Percentiles rank a stretch among this genome's conserved stretches.
phyloP scores from a whole-genome alignment of 2,888 invertebrate species.

The Neoscelio sp. region DNA sequence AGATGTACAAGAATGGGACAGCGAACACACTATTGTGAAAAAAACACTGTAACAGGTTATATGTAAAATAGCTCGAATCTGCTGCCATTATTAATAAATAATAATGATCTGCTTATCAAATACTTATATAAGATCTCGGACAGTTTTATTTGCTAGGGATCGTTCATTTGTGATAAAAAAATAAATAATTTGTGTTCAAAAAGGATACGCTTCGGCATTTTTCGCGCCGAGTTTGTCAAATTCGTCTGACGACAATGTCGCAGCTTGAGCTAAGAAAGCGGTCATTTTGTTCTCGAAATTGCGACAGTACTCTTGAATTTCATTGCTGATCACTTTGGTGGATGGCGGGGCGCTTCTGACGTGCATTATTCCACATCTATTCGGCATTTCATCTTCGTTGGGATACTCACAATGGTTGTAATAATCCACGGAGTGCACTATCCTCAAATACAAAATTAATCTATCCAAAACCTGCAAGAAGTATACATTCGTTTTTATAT shows the following conservation, averaged over 20 bases:
- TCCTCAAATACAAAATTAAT: constrained; percentile 95
- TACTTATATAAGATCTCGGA: no score
- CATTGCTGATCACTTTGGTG: constrained; percentile 90
- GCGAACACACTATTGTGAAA: no score
- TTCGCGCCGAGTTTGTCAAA: constrained; percentile 93
- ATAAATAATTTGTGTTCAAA: constrained; percentile 39
- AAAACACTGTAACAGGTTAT: no score
- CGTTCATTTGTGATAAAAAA: no score
- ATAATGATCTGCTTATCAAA: no score
- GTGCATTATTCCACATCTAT: constrained; percentile 99
- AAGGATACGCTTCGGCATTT: constrained; percentile 86
- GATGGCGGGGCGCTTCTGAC: constrained; percentile 95
- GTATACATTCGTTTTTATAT: no score
- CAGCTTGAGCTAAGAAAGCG: constrained; percentile 92
- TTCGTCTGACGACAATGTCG: constrained; percentile 89
- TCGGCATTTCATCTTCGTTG: constrained; percentile 99
- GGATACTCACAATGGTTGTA: constrained; percentile 99
- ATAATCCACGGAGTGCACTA: constrained; percentile 99
- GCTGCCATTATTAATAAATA: no score
- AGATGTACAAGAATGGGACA: no score
- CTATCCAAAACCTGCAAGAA: constrained; percentile 86
- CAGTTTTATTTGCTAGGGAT: no score
- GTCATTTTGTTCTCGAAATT: constrained; percentile 96
- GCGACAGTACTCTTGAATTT: constrained; percentile 90
- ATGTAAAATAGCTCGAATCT: no score